Conservation (phyloP, 2,888 invertebrate genomes). For the Hypomecis atomaria region DNA sequence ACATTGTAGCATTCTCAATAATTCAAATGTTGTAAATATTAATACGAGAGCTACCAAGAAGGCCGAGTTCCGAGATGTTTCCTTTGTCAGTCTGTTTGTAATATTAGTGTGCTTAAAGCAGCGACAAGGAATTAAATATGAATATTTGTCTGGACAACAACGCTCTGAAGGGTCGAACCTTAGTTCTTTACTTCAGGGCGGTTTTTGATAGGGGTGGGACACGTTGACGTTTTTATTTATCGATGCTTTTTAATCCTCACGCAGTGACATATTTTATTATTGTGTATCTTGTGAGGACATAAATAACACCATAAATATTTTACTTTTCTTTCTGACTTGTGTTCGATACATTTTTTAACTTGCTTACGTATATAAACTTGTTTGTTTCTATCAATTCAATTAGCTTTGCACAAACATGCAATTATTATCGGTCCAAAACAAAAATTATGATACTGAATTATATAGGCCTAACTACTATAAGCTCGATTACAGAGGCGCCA, state of each 20-base stretch:
- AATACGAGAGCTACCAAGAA: constrained; percentile 40
- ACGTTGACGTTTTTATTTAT: constrained; percentile 14
- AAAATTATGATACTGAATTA: no score
- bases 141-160: constrained; percentile 75
- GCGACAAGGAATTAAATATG: constrained; percentile 77
- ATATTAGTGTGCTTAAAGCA: constrained; percentile 68
- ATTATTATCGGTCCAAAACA: no score
- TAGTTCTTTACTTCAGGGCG: constrained; percentile 73
- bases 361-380: no score
- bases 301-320: not conserved
- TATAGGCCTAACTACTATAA: no score
- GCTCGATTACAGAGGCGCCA: no score
- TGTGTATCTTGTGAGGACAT: not conserved
- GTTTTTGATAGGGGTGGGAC: constrained; percentile 48
- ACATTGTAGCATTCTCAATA: constrained; percentile 34
- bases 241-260: constrained; percentile 8
- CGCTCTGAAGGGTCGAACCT: constrained; percentile 66
- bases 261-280: not conserved
- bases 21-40: constrained; percentile 42
- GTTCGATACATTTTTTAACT: no score
- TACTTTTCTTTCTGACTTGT: not conserved
- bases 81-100: constrained; percentile 65
- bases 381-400: no score
- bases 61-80: constrained; percentile 51
- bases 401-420: no score